A percentile compares a stretch with the other conserved stretches of the same genome.
phyloP scores from a whole-genome alignment of 2,888 invertebrate genomes.

The Hedychridium roseum region DNA sequence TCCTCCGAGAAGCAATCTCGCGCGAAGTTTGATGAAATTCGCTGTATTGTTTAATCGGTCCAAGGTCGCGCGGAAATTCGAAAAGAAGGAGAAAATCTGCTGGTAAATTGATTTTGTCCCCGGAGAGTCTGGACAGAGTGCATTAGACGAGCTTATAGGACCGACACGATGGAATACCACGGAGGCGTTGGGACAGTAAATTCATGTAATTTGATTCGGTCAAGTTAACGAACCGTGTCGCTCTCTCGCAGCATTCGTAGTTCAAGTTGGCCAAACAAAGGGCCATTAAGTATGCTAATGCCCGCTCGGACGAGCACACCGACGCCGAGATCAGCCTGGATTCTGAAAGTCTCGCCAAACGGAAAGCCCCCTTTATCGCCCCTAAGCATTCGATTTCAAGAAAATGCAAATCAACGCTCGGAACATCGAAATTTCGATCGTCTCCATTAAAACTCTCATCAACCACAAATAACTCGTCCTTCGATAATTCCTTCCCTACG shows the following conservation, averaged over 20 bases:
- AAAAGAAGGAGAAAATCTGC: background rate
- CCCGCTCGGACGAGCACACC: slow-evolving; percentile 36
- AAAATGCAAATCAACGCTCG: background rate
- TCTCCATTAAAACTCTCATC: too few relatives aligned
- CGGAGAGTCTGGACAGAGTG: background rate
- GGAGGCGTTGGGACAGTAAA: slow-evolving; percentile 56
- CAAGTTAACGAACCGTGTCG: slow-evolving; percentile 59
- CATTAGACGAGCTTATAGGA: slow-evolving; percentile 10
- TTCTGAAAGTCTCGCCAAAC: slow-evolving; percentile 29
- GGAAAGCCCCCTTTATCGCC: too few relatives aligned
- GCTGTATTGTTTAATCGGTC: too few relatives aligned
- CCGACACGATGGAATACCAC: slow-evolving; percentile 45
- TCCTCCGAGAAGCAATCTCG: too few relatives aligned
- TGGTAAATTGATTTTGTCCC: background rate
- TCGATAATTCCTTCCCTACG: too few relatives aligned
- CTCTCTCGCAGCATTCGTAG: slow-evolving; percentile 55
- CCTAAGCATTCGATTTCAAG: background rate
- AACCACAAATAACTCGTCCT: too few relatives aligned
- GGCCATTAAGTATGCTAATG: slow-evolving; percentile 60
- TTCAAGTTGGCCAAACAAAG: slow-evolving; percentile 59
- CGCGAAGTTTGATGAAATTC: too few relatives aligned
- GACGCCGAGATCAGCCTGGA: slow-evolving; percentile 43
- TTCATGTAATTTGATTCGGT: slow-evolving; percentile 59
- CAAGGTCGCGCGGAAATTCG: too few relatives aligned
- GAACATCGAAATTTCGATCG: too few relatives aligned